Evolutionary conservation across 2,888 invertebrate genomes (phyloP).

Genomic region (Brassicogethes aeneus): DNA sequence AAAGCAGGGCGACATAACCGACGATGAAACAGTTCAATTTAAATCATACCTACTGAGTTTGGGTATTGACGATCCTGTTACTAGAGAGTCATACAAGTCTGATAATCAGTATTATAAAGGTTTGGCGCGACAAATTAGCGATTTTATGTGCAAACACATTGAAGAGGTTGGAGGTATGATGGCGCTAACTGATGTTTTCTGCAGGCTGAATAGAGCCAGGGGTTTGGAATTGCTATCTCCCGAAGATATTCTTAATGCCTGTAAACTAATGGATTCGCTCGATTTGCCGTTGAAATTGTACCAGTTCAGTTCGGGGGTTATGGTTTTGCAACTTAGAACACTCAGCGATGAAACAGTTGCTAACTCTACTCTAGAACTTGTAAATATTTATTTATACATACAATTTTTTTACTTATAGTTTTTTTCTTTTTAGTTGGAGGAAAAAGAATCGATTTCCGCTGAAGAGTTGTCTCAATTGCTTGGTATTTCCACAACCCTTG

Average conservation of each 20-base stretch:
- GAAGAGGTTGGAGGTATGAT: slow-evolving; percentile 92
- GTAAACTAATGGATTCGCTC: slow-evolving; percentile 56
- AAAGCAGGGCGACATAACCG: slow-evolving; percentile 89
- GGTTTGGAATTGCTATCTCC: slow-evolving; percentile 94
- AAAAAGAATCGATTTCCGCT: slow-evolving; percentile 66
- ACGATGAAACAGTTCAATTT: slow-evolving; percentile 94
- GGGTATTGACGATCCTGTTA: slow-evolving; percentile 97
- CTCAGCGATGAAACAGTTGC: slow-evolving; percentile 65
- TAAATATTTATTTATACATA: slow-evolving; percentile 29
- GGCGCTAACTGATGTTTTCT: slow-evolving; percentile 94
- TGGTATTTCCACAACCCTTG: slow-evolving; percentile 80
- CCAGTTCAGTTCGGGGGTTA: slow-evolving; percentile 90
- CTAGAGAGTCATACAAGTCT: slow-evolving; percentile 79
- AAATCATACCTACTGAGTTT: slow-evolving; percentile 93
- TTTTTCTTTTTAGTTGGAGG: slow-evolving; percentile 48
- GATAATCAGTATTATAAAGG: slow-evolving; percentile 78
- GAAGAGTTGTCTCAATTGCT: slow-evolving; percentile 78
- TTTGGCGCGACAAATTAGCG: slow-evolving; percentile 77
- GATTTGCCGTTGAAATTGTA: slow-evolving; percentile 67
- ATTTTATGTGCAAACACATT: slow-evolving; percentile 71
- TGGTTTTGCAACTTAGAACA: slow-evolving; percentile 78
- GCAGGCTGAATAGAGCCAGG: slow-evolving; percentile 91
- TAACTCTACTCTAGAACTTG: slow-evolving; percentile 55
- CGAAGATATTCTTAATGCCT: slow-evolving; percentile 91
- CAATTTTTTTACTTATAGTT: slow-evolving; percentile 1